These are phyloP conservation scores for Hippocampus comes DNA, from an alignment of 2,113 vertebrate genomes.

Conservation along the genomic window DNA sequence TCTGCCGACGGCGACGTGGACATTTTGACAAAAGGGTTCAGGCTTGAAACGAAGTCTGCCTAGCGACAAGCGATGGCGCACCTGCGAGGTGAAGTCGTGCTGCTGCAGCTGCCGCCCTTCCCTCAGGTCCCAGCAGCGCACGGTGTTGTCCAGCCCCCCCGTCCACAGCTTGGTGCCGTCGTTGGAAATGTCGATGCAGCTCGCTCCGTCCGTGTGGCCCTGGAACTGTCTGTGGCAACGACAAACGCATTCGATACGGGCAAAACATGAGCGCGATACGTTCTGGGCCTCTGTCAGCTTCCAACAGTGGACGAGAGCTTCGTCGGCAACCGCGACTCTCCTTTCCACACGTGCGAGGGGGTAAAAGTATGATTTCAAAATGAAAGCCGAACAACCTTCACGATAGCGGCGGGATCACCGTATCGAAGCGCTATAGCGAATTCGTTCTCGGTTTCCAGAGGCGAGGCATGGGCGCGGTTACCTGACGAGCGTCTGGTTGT, in stretches of 20 bases:
- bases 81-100: conserved; percentile 78
- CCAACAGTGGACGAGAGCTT: background rate
- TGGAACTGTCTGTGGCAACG: conserved; percentile 72
- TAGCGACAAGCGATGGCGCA: background rate
- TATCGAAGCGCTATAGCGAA: no score
- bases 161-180: conserved; percentile 80
- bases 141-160: conserved; percentile 77
- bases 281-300: background rate
- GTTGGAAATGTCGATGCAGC: conserved; percentile 79
- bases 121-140: conserved; percentile 76
- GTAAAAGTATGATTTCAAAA: no score
- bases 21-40: background rate
- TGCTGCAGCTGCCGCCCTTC: conserved; percentile 77
- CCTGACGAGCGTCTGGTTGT: conserved; percentile 83
- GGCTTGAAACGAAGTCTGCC: background rate
- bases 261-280: no score
- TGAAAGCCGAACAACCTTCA: no score
- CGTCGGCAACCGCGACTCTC: no score
- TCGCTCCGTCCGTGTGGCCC: conserved; percentile 77
- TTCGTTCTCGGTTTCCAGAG: background rate
- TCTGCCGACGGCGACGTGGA: conserved; percentile 33
- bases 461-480: conserved; percentile 3
- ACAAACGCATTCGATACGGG: background rate
- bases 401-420: no score
- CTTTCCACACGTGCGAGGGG: no score